These are phyloP conservation scores for Buteo buteo DNA, from an alignment of 2,113 vertebrate species.

Conservation along the genomic window DNA sequence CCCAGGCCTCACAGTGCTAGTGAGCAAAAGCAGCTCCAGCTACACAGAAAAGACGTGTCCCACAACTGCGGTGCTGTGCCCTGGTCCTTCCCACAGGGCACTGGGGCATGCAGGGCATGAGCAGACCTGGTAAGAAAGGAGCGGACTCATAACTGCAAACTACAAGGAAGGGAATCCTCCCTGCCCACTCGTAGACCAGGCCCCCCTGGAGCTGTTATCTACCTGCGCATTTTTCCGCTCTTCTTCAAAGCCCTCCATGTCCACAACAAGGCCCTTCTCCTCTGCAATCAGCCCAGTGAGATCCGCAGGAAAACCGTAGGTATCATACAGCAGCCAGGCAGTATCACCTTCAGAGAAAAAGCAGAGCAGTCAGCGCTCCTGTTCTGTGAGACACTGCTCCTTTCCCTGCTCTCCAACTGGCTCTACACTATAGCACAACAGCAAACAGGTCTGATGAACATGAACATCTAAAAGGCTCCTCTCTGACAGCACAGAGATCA, in stretches of 20 bases:
- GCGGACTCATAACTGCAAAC: background rate
- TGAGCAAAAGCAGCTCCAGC: background rate
- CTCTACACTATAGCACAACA: background rate
- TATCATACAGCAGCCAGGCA: constrained; percentile 96
- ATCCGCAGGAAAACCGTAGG: constrained; percentile 93
- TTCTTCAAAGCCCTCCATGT: constrained; percentile 90
- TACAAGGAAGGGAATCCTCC: background rate
- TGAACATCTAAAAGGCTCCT: background rate
- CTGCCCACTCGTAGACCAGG: background rate
- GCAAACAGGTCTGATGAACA: background rate
- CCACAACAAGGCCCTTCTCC: constrained; percentile 89
- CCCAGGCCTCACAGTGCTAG: background rate
- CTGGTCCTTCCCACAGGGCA: background rate
- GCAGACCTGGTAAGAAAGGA: background rate
- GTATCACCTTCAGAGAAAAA: constrained; percentile 82
- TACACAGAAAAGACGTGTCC: background rate
- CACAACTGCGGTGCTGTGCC: background rate
- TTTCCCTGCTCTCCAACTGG: too few species aligned
- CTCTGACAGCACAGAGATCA: background rate
- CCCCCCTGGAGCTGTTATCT: background rate
- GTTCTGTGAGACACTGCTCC: background rate
- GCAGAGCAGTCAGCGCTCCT: background rate
- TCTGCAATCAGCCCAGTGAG: constrained; percentile 95
- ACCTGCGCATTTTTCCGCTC: constrained; percentile 95
- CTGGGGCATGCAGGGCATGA: fast-evolving